Base-by-base conservation (phyloP, 2,888 invertebrate species). In the Dioctria rufipes region DNA sequence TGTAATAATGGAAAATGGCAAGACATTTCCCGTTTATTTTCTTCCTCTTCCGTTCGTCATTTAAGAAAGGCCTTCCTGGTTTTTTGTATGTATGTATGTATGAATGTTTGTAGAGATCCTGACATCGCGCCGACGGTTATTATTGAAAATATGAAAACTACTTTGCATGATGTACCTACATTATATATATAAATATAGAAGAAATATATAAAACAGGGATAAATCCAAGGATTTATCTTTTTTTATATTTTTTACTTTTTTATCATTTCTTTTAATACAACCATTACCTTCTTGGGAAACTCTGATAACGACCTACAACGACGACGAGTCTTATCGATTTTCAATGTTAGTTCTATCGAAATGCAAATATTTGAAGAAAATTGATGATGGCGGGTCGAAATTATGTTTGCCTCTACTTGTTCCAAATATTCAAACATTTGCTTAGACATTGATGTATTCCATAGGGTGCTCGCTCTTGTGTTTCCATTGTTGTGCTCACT, bases 281-380 rank as follows among this genome's bases (percentile, higher is more conserved):
- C 5, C 5, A 46, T 46, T 46, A 5, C 8, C 8, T 46, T 46
- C 46, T 46, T 46, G 46, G 8, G 46, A 46, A 25, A 25, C 25
- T 25, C 25, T 25, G 25, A 25, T 25, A 25, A 25, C 25, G 25
- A 25, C 25, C 25, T 25, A 25, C 25, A 25, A 25, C 5, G 37
- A 61, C 5, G 54, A 71, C 51, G 51, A 61, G 61, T 37, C 54
- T 71, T 51, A 71, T 71, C 54, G 71, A 71, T 71, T 71, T 71
- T 51, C 71, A 51, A 71, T 71, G 51, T 71, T 49, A 51, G 51
- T 71, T 71, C 71, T 39, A 54, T 71, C 51, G 71, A 71, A 71
- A 71, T 51, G 71, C 39, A 71, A 71, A 71, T 71, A 71, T 71
- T 71, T 71, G 51, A 71, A 51, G 71, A 54, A 71, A 71, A 51